Evolutionary conservation across 2,113 vertebrate genomes (phyloP).

Genomic region (Petroica traversi): DNA sequence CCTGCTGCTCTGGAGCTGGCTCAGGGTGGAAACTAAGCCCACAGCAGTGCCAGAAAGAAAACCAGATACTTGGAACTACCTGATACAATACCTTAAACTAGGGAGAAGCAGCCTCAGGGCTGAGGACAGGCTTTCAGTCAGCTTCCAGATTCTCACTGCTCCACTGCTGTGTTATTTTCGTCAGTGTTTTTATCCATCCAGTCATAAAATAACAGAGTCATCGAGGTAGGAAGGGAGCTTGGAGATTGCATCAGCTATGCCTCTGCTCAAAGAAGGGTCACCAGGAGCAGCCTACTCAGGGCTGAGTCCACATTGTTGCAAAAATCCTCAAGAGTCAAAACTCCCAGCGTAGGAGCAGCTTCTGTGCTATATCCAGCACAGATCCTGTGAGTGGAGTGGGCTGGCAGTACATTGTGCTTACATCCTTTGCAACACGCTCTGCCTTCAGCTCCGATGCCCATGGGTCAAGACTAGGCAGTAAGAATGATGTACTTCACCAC

Average conservation of each 20-base stretch:
- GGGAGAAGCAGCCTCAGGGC: background rate
- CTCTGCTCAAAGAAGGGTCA: too few relatives aligned
- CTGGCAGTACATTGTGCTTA: fast-evolving
- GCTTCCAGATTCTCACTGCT: too few relatives aligned
- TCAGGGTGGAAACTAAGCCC: fast-evolving
- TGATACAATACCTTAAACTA: background rate
- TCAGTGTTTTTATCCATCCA: too few relatives aligned
- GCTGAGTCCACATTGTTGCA: too few relatives aligned
- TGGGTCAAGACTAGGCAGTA: fast-evolving
- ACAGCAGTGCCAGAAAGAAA: background rate
- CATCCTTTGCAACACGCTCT: too few relatives aligned
- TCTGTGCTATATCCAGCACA: too few relatives aligned
- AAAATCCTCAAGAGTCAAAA: background rate
- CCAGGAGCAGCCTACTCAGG: too few relatives aligned
- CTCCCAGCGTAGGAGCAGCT: background rate
- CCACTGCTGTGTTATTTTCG: too few relatives aligned
- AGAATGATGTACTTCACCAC: fast-evolving
- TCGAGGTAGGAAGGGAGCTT: too few relatives aligned
- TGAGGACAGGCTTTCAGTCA: too few relatives aligned
- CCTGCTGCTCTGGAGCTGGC: fast-evolving
- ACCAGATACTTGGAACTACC: background rate
- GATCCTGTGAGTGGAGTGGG: background rate
- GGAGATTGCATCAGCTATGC: too few relatives aligned
- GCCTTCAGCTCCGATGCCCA: background rate
- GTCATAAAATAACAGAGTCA: too few relatives aligned